Percentiles rank a stretch among this genome's conserved stretches.
Conservation (phyloP, 2,113 vertebrate genomes). For the Paradisaea rubra region DNA sequence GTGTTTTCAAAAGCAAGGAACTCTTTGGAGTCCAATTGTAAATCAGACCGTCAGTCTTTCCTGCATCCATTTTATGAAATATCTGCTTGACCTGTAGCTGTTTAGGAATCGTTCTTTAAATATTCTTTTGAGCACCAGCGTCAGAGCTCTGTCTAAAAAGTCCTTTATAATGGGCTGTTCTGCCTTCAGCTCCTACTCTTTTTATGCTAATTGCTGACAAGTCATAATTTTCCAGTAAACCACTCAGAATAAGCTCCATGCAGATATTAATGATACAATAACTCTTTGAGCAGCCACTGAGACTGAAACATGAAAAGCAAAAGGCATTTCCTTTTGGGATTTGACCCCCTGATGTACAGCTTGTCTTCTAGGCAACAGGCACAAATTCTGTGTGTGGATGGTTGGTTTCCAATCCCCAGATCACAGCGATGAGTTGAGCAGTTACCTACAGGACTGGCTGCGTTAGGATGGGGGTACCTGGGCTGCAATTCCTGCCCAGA, state of each 20-base stretch:
- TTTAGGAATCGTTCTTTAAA: constrained; percentile 1
- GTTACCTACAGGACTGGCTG: neutral
- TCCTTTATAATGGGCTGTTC: neutral
- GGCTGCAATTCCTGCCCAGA: neutral
- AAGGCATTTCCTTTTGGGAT: neutral
- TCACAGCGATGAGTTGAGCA: neutral
- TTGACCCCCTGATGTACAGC: neutral
- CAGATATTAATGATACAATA: neutral
- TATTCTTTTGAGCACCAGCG: neutral
- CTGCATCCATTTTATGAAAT: neutral
- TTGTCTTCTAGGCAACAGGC: neutral
- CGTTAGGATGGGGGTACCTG: neutral
- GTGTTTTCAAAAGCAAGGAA: neutral
- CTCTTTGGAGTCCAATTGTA: neutral
- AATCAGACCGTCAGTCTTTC: neutral
- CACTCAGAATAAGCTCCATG: neutral
- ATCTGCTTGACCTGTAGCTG: neutral
- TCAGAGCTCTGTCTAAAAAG: neutral
- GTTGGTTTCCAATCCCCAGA: neutral
- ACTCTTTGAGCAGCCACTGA: neutral
- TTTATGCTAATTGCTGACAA: constrained; percentile 27
- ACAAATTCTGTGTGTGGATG: neutral
- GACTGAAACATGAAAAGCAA: neutral
- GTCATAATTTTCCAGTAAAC: constrained; percentile 21
- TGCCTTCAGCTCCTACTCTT: neutral